Percentiles rank a stretch among this genome's conserved stretches.
These are phyloP conservation scores for Latrodectus elegans DNA, from an alignment of 2,888 invertebrate species.

Conservation along the genomic window DNA sequence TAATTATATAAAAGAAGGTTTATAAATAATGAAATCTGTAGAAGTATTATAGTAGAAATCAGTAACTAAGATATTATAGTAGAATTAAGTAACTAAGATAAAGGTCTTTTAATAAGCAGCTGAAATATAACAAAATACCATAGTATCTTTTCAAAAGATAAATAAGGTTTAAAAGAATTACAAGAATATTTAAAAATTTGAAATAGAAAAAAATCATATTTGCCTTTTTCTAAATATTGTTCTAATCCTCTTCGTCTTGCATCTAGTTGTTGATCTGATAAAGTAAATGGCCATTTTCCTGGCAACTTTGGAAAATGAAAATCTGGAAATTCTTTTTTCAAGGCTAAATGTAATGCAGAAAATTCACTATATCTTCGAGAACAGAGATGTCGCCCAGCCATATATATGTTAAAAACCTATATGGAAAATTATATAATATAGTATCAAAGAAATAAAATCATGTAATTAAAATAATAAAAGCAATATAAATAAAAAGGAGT, in stretches of 20 bases:
- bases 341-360: slow-evolving; percentile 87
- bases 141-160: no score
- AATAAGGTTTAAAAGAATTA: no score
- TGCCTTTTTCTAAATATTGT: slow-evolving; percentile 93
- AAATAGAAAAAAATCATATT: background rate
- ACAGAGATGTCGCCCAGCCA: slow-evolving; percentile 98
- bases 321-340: slow-evolving; percentile 95
- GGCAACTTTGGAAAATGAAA: slow-evolving; percentile 98
- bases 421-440: slow-evolving; percentile 44
- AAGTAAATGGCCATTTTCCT: slow-evolving; percentile 97
- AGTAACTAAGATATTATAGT: no score
- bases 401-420: slow-evolving; percentile 93
- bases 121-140: background rate
- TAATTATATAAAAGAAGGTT: no score
- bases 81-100: no score
- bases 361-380: slow-evolving; percentile 97
- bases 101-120: no score
- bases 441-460: slow-evolving; percentile 2
- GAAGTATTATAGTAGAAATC: no score
- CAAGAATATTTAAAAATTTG: background rate
- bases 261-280: slow-evolving; percentile 98
- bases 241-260: slow-evolving; percentile 94
- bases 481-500: background rate
- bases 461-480: slow-evolving; percentile 17
- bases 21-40: no score